phyloP scores from a whole-genome alignment of 2,113 vertebrate genomes.

The Melanostigma gelatinosum region DNA sequence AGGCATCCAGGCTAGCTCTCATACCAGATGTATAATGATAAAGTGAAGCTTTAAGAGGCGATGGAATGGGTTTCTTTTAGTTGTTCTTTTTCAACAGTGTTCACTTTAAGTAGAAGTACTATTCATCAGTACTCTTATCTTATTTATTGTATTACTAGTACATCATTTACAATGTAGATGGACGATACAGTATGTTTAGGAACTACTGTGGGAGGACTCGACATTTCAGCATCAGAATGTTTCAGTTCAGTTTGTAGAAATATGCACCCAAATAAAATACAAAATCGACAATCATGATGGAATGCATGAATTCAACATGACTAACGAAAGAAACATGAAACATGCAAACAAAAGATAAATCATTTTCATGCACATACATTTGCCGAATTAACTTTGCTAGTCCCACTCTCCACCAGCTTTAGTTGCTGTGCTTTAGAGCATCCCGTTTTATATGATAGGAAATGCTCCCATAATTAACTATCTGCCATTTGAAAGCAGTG shows the following conservation, averaged over 20 bases:
- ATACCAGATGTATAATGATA: constrained; percentile 40
- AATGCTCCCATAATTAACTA: neutral
- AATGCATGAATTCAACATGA: neutral
- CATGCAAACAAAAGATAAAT: neutral
- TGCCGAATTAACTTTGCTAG: neutral
- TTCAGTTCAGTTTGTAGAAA: neutral
- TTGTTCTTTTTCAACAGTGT: neutral
- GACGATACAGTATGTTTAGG: neutral
- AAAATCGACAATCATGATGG: neutral
- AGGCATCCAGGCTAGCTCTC: constrained; percentile 20
- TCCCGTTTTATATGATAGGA: neutral
- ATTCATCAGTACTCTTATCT: neutral
- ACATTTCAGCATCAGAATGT: neutral
- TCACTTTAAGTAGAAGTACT: neutral
- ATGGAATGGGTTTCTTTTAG: neutral
- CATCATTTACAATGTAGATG: neutral
- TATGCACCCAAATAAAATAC: neutral
- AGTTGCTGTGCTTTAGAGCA: neutral
- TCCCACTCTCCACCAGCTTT: neutral
- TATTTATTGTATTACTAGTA: neutral
- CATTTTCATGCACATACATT: neutral
- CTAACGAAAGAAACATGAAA: neutral
- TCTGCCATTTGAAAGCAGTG: neutral
- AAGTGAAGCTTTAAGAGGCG: neutral
- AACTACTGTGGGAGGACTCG: neutral